Conservation (phyloP, 2,888 invertebrate species). For the Sialis lutaria region DNA sequence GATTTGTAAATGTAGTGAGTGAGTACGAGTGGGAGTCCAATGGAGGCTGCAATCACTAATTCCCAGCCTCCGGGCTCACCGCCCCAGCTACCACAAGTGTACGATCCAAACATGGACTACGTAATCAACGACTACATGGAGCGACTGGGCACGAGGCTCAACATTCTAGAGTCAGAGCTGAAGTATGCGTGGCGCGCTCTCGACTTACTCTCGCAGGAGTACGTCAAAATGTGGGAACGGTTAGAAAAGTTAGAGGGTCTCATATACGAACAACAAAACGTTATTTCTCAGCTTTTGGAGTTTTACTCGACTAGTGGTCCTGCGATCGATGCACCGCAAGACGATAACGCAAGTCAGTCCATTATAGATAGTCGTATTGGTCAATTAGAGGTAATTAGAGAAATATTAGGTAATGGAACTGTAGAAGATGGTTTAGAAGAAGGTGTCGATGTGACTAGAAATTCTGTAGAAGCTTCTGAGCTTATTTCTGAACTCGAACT, state of each 20-base stretch:
- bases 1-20: not conserved
- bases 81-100: slow-evolving; percentile 13
- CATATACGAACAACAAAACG: slow-evolving; percentile 77
- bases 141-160: slow-evolving; percentile 68
- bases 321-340: slow-evolving; percentile 23
- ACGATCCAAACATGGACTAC: slow-evolving; percentile 39
- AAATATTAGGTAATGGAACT: slow-evolving; percentile 45
- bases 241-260: slow-evolving; percentile 76
- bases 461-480: slow-evolving; percentile 19
- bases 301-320: slow-evolving; percentile 47
- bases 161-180: slow-evolving; percentile 75
- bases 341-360: slow-evolving; percentile 15
- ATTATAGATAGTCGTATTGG: slow-evolving; percentile 20
- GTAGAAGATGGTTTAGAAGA: slow-evolving; percentile 50
- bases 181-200: slow-evolving; percentile 87
- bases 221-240: slow-evolving; percentile 86
- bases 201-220: slow-evolving; percentile 78
- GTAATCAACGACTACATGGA: slow-evolving; percentile 86
- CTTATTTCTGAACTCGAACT: slow-evolving; percentile 22
- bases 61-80: not conserved
- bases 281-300: slow-evolving; percentile 72
- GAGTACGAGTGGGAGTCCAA: not conserved
- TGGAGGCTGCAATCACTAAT: slow-evolving; percentile 4
- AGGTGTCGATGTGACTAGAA: slow-evolving; percentile 35
- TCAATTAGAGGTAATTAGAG: slow-evolving; percentile 40